phyloP scores from a whole-genome alignment of 2,797 vertebrate genomes.

The Pangasius larnaudii region DNA sequence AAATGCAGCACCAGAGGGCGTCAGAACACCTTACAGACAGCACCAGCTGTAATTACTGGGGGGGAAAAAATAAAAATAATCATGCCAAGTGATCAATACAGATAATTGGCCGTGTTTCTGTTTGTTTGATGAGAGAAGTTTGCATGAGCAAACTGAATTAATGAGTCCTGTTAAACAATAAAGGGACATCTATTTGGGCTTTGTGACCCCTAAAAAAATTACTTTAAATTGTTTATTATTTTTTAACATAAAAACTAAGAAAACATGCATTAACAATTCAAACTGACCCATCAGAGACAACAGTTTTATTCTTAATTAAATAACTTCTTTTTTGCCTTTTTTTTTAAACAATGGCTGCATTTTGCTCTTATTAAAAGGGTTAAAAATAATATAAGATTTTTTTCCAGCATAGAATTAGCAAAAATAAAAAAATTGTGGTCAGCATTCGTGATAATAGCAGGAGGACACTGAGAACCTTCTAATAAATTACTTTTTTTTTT shows the following conservation, averaged over 20 bases:
- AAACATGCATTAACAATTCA: background rate
- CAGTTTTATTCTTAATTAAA: background rate
- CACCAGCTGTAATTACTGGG: background rate
- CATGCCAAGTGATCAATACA: background rate
- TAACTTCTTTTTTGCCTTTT: background rate
- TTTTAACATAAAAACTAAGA: background rate
- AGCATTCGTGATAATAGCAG: background rate
- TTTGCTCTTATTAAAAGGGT: background rate
- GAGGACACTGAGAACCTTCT: background rate
- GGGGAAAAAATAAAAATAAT: background rate
- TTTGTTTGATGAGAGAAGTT: background rate
- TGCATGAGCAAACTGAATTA: background rate
- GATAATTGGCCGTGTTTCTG: background rate
- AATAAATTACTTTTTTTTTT: background rate
- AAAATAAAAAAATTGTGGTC: background rate
- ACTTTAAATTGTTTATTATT: background rate
- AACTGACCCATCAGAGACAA: background rate
- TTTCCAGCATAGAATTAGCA: background rate
- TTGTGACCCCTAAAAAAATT: background rate
- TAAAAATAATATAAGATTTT: background rate
- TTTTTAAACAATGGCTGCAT: background rate
- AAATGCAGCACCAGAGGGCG: conserved; percentile 36
- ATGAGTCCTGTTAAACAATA: background rate
- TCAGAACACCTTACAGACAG: conserved; percentile 41
- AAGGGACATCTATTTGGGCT: background rate